These are phyloP conservation scores for Nemurella pictetii DNA, from an alignment of 2,888 invertebrate species.

Conservation along the genomic window DNA sequence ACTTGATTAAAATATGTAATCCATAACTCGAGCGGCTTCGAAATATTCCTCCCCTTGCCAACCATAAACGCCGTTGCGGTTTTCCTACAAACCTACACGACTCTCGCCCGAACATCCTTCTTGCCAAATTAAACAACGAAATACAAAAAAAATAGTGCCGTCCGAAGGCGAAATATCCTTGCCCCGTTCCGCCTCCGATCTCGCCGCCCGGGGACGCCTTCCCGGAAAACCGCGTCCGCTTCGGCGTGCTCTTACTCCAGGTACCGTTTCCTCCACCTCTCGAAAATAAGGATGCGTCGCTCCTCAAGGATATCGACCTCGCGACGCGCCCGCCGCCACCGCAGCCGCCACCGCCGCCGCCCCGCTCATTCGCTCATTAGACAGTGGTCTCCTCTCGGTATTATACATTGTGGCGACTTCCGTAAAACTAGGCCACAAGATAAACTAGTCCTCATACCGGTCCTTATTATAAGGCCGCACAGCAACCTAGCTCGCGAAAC, in stretches of 20 bases:
- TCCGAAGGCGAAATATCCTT: background rate
- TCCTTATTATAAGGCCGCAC: slow-evolving; percentile 25
- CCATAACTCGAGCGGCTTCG: background rate
- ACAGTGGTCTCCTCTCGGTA: background rate
- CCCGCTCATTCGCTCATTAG: slow-evolving; percentile 31
- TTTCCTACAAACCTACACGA: background rate
- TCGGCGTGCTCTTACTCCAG: background rate
- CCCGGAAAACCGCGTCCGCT: background rate
- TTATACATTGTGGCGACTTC: slow-evolving; percentile 20
- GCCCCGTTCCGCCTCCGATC: background rate
- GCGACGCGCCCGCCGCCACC: background rate
- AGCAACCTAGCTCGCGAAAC: background rate
- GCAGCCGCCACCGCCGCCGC: background rate
- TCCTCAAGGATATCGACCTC: slow-evolving; percentile 11
- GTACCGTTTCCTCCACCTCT: background rate
- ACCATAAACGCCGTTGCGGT: background rate
- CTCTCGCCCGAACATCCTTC: background rate
- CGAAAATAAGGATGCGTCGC: slow-evolving; percentile 3
- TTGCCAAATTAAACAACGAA: background rate
- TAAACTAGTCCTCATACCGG: slow-evolving; percentile 25
- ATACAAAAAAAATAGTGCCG: background rate
- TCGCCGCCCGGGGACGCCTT: background rate
- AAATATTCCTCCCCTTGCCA: background rate
- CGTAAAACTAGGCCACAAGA: slow-evolving; percentile 26
- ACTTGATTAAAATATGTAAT: slow-evolving; percentile 17